Evolutionary conservation across 2,888 invertebrate species (phyloP), one percentile per base, ranked within the genome.

Genomic region (Netelia fuscicornis): DNA sequence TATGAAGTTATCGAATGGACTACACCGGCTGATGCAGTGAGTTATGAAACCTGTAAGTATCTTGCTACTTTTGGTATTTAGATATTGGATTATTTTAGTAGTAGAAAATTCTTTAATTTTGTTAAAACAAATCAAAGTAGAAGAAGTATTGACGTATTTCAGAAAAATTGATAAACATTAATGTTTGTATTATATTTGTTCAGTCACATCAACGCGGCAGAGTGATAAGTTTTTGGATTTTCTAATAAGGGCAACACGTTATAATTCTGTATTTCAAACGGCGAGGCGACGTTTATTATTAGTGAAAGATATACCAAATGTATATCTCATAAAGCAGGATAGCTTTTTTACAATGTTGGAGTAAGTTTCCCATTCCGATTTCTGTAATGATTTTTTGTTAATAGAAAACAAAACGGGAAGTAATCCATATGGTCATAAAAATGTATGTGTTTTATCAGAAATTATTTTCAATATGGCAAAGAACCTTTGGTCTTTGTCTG

Each of bases 301-400:
- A 0, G 95, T 97, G 0, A 97, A 97, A 94, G 98, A 98, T 92
- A 96, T 97, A 93, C 98, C 98, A 11, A 97, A 98, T 93, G 95
- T 95, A 9, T 96, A 97, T 90, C 95, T 89, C 96, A 97, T 89
- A 95, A 96, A 23, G 93, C 95, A 79, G 95, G 95, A 85, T 48
- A 25, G 17, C 44, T 85, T 89, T 97, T 98, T 91, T 94, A 95
- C 87, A 94, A 95, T 78, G 79, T 93, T 98, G 75, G 95, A 96
- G 98, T 92, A 83, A 89, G 89, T 87, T 23, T 68, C 8, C 17
- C n/a, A 17, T 10, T 2, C 37, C 70, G 30, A 20, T 77, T 42
- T 71, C 64, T 68, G 11, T 13, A 13, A 48, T 48, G 13, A 48
- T 64, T 64, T 64, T 64, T 11, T 67, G 5, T n/a, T 56, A 23